Evolutionary conservation across 1,140 invertebrate genomes (phyloP), one percentile per base, ranked within the genome.

Genomic region (Magallana gigas): DNA sequence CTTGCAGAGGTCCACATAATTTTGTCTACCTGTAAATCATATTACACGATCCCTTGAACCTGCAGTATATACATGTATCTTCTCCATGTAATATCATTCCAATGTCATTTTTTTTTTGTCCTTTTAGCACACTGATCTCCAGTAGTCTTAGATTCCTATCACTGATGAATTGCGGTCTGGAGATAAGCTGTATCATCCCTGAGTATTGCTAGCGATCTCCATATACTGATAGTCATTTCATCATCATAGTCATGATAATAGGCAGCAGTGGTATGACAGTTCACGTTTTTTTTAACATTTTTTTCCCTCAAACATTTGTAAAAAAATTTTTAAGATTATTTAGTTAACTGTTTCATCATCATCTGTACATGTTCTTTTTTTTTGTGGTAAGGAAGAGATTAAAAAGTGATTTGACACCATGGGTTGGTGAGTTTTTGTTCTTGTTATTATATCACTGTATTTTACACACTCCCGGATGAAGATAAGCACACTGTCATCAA

Each of bases 61-160:
- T 58, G 56, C 48, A 83, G 18, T 83, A n/a, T 57, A 16, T 48
- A 48, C 36, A 48, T 48, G 36, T 48, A 48, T 4, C 36, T 64
- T 64, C 14, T 64, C 62, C 62, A 64, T 11, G 18, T 83, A 83
- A 83, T 83, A 83, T 83, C 81, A 57, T 83, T 83, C 57, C 14
- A 14, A 18, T 80, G 16, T 56, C 48, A 16, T 12, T 4, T 48
- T 48, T 36, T 12, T 4, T 48, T 48, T 48, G 36, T 48, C 36
- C 36, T 48, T 57, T 83, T 36, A 36, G 57, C 36, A 57, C 81
- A 57, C n/a, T 16, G 81, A n/a, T 16, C 18, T 64, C 14, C 62
- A 64, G 3, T 14, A 64, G 5, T n/a, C 9, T 83, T 14, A 2
- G 11, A 23, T 83, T 57, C 14, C 81, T 58, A n/a, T 29, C 4